Conservation (phyloP, 2,888 invertebrate species). For the Holacanthella duospinosa region DNA sequence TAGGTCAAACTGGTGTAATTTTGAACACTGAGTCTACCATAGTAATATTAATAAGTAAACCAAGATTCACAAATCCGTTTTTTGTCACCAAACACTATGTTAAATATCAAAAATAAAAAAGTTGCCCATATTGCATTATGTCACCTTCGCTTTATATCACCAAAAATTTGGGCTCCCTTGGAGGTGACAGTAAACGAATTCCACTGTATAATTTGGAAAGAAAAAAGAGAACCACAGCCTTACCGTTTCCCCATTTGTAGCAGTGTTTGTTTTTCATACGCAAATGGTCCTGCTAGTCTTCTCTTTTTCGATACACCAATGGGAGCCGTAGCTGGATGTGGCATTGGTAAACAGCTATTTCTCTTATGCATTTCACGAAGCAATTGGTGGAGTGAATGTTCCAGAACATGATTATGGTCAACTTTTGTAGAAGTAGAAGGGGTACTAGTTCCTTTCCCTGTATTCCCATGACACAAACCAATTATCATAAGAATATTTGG, state of each 20-base stretch:
- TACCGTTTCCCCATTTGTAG: slow-evolving; percentile 73
- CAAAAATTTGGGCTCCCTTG: too few relatives aligned
- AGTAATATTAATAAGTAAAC: too few relatives aligned
- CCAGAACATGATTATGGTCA: slow-evolving; percentile 92
- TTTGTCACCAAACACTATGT: too few relatives aligned
- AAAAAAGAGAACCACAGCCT: slow-evolving; percentile 3
- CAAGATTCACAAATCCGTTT: too few relatives aligned
- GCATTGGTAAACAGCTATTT: slow-evolving; percentile 86
- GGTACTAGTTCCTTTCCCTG: slow-evolving; percentile 49
- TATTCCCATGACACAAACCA: slow-evolving; percentile 75
- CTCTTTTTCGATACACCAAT: slow-evolving; percentile 85
- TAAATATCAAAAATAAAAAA: too few relatives aligned
- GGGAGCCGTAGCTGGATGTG: slow-evolving; percentile 88
- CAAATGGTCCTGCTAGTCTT: slow-evolving; percentile 81
- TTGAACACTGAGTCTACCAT: too few relatives aligned
- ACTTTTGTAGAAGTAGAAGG: slow-evolving; percentile 45
- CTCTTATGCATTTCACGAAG: slow-evolving; percentile 83
- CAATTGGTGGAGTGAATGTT: slow-evolving; percentile 89
- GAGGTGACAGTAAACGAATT: too few relatives aligned
- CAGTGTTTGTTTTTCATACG: slow-evolving; percentile 74
- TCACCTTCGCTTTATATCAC: too few relatives aligned
- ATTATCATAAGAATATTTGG: slow-evolving; percentile 89
- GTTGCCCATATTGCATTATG: too few relatives aligned
- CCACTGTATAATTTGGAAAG: slow-evolving; percentile 1
- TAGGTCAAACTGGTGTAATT: too few relatives aligned